A percentile compares a stretch with the other conserved stretches of the same genome.
phyloP scores from a whole-genome alignment of 37 sponge, comb jelly and placozoan genomes.

The Chondrilla cf. caribensis region DNA sequence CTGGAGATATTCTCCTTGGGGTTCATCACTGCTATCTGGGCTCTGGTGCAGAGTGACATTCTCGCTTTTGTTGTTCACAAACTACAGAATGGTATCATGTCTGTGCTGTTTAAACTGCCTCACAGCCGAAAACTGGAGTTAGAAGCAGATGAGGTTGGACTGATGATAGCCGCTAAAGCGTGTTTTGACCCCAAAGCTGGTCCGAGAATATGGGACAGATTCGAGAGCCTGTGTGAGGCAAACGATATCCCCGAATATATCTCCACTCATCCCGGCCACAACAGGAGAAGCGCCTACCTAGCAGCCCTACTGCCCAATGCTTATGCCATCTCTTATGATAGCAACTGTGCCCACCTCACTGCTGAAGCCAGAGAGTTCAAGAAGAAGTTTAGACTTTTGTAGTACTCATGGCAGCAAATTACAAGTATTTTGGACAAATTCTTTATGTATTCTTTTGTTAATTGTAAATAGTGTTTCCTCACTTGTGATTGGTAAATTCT shows the following conservation, averaged over 20 bases:
- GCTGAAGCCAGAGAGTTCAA: constrained; percentile 9
- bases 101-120: constrained; percentile 28
- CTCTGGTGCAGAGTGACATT: constrained; percentile 46
- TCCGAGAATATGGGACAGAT: constrained; percentile 23
- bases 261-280: constrained; percentile 58
- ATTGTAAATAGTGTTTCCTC: too few relatives aligned
- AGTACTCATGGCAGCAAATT: too few relatives aligned
- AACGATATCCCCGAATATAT: constrained; percentile 31
- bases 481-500: too few relatives aligned
- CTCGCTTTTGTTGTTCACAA: constrained; percentile 32
- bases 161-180: constrained; percentile 55
- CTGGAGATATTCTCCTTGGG: constrained; percentile 35
- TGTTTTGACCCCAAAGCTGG: constrained; percentile 50
- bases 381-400: constrained; percentile 19
- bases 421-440: too few relatives aligned
- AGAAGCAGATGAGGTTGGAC: constrained; percentile 69
- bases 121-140: constrained; percentile 59
- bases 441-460: too few relatives aligned
- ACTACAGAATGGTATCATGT: constrained; percentile 7
- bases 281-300: constrained; percentile 15
- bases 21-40: constrained; percentile 54
- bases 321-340: not conserved
- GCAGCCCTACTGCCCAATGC: constrained; percentile 27
- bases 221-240: not conserved
- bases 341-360: not conserved